Percentiles rank a stretch among this genome's conserved stretches.
Conservation (phyloP, 2,888 invertebrate species). For the Pristionchus exspectatus region DNA sequence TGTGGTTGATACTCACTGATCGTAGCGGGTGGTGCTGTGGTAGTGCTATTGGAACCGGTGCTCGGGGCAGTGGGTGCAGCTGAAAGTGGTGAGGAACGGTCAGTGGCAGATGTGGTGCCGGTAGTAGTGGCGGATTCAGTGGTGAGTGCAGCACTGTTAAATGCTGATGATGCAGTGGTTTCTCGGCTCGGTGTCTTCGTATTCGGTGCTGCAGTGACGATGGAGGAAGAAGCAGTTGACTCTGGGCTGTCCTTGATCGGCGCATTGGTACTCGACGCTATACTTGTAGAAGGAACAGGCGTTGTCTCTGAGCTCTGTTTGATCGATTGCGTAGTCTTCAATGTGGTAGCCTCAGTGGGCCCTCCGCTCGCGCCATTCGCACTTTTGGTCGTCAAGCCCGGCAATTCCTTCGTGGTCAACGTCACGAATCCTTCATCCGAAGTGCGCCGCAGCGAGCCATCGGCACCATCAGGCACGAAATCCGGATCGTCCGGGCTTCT, state of each 20-base stretch:
- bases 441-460: neutral
- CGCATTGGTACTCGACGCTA: neutral
- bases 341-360: neutral
- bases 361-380: constrained; percentile 13
- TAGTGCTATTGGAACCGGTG: neutral
- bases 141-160: neutral
- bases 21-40: neutral
- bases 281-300: neutral
- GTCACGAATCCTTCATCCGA: neutral
- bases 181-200: neutral
- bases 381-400: constrained; percentile 30
- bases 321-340: neutral
- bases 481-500: neutral
- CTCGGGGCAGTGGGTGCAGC: neutral
- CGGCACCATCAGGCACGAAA: neutral
- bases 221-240: neutral
- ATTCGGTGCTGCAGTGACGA: too few relatives aligned
- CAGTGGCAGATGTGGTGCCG: neutral
- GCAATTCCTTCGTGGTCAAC: neutral
- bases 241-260: neutral
- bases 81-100: neutral
- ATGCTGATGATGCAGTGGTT: neutral
- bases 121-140: neutral
- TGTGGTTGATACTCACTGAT: neutral
- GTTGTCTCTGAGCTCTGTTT: neutral